A percentile compares a stretch with the other conserved stretches of the same genome.
phyloP scores from a whole-genome alignment of 2,797 vertebrate species.

The Podarcis siculus region DNA sequence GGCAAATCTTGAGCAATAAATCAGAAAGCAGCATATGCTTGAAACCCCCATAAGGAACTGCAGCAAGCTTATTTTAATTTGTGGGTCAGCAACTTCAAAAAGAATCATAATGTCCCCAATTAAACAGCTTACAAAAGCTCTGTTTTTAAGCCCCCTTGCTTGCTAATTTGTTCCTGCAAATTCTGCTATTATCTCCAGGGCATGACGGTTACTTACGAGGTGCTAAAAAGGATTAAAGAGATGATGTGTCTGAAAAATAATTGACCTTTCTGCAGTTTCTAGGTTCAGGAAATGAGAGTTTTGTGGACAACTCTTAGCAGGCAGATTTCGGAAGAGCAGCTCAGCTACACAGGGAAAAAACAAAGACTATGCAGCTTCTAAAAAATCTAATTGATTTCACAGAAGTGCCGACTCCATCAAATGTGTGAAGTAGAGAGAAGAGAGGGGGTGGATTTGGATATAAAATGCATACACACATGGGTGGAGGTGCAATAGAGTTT shows the following conservation, averaged over 20 bases:
- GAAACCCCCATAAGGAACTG: background rate
- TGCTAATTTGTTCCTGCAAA: slow-evolving; percentile 62
- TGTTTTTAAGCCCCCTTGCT: slow-evolving; percentile 51
- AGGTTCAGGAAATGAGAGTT: slow-evolving; percentile 48
- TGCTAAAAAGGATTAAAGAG: slow-evolving; percentile 62
- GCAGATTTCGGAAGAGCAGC: slow-evolving; percentile 5
- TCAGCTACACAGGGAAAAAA: background rate
- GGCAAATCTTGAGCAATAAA: background rate
- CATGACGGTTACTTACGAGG: slow-evolving; percentile 42
- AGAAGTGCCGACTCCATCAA: background rate
- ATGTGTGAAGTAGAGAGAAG: background rate
- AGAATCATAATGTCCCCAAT: slow-evolving; percentile 49
- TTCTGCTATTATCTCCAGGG: slow-evolving; percentile 50
- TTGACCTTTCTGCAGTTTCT: slow-evolving; percentile 38
- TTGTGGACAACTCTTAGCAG: slow-evolving; percentile 15
- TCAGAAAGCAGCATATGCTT: background rate
- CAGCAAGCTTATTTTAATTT: slow-evolving; percentile 22
- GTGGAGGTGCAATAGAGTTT: background rate
- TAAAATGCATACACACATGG: background rate
- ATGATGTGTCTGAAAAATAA: slow-evolving; percentile 42
- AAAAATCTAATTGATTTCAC: slow-evolving; percentile 13
- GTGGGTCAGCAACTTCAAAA: slow-evolving; percentile 51
- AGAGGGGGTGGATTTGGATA: background rate
- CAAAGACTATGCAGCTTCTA: slow-evolving; percentile 22
- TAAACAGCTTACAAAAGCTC: slow-evolving; percentile 56